Evolutionary conservation across 2,113 vertebrate genomes (phyloP).

Genomic region (Talpa occidentalis): DNA sequence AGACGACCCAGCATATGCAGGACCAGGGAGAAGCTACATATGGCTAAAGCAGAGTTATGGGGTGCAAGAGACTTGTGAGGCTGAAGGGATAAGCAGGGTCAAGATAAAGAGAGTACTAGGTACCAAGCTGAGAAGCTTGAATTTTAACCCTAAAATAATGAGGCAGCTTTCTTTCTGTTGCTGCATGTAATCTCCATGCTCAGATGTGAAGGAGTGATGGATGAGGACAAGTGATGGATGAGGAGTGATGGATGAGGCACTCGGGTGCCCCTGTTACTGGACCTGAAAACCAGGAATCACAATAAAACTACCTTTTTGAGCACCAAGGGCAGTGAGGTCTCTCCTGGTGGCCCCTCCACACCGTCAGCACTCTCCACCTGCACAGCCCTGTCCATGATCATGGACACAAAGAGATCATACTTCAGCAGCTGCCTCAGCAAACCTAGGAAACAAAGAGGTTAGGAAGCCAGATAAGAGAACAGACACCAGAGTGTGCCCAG

Average conservation of each 20-base stretch:
- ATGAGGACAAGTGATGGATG: neutral
- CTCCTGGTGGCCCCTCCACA: constrained; percentile 72
- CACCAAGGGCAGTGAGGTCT: constrained; percentile 91
- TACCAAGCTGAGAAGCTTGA: neutral
- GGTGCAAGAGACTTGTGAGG: neutral
- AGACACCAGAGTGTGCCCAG: neutral
- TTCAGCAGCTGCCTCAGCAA: constrained; percentile 93
- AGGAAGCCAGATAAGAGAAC: neutral
- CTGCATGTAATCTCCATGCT: neutral
- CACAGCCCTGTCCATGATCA: constrained; percentile 90
- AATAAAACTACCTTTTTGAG: constrained; percentile 93
- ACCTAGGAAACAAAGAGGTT: constrained; percentile 81
- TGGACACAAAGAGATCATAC: constrained; percentile 89
- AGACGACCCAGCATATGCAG: neutral
- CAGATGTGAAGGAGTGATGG: neutral
- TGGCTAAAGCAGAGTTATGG: neutral
- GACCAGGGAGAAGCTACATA: neutral
- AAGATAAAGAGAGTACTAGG: neutral
- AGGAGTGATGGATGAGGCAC: neutral
- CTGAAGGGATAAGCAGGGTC: neutral
- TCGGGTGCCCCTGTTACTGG: neutral
- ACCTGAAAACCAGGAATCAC: neutral
- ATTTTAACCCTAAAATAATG: neutral
- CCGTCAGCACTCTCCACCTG: constrained; percentile 75
- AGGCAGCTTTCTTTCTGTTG: neutral